Evolutionary conservation across 2,113 vertebrate genomes (phyloP), one percentile per base, ranked within the genome.

Genomic region (Plecturocebus donacophilus): DNA sequence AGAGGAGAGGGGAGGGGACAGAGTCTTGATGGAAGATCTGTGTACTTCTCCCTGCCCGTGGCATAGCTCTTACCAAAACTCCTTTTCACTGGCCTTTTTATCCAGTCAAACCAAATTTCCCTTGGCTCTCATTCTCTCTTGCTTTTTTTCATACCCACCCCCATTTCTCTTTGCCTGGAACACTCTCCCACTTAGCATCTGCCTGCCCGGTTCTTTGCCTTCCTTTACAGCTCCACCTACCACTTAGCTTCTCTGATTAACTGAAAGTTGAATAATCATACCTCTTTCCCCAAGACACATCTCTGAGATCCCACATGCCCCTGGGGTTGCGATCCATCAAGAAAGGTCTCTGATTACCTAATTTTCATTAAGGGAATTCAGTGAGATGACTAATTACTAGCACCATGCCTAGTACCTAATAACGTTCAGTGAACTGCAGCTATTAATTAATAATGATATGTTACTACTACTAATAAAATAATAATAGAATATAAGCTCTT

Each of bases 111-210:
- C 6, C 23, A 32, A 20, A 47, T 61, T 52, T 80, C 66, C 30
- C 42, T 70, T 35, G 58, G 84, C 30, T 32, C 0, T 12, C n/a
- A 5, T 30, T 14, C 35, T 42, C 27, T 58, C 32, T 76, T 10
- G 4, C 30, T 17, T 21, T 45, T 80, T 64, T 80, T 25, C 49
- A 19, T 83, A 13, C 79, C 73, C 88, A 80, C 12, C 25, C 71
- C 35, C 86, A 27, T 25, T 58, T 86, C 76, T 47, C 80, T 87
- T 79, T 77, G 66, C 94, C 70, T 90, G 20, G 64, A 95, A 91
- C 86, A 70, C 2, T 76, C 93, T 92, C 82, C 96, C 90, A 82
- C 86, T 70, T 87, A 86, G 49, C 75, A 47, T 95, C 87, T 90
- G 93, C 70, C 66, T 47, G 52, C 21, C 58, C 19, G 6, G 68